These are phyloP conservation scores for Himalopsyche phryganea DNA, from an alignment of 1,140 invertebrate species.

Conservation along the genomic window DNA sequence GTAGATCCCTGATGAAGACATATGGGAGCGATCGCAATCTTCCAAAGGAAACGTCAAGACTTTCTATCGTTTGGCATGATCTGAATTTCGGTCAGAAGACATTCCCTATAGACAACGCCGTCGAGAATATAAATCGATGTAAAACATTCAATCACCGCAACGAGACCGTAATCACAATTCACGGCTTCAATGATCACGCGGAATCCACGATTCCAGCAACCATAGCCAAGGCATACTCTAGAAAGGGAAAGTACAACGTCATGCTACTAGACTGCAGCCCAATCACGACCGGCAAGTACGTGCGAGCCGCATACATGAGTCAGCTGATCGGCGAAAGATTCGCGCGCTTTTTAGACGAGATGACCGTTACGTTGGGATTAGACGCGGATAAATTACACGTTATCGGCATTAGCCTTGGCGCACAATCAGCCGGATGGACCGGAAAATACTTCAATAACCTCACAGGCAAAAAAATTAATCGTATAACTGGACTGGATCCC, in stretches of 20 bases:
- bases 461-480: constrained; percentile 41
- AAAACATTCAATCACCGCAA: constrained; percentile 5
- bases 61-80: constrained; percentile 16
- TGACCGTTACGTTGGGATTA: constrained; percentile 50
- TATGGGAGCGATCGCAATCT: constrained; percentile 11
- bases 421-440: constrained; percentile 56
- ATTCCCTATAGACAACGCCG: constrained; percentile 15
- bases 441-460: constrained; percentile 56
- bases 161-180: constrained; percentile 42
- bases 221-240: constrained; percentile 42
- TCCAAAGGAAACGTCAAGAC: constrained; percentile 7
- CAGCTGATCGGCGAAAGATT: constrained; percentile 48
- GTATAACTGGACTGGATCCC: constrained; percentile 56
- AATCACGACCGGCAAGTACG: constrained; percentile 52
- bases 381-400: constrained; percentile 51
- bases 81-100: constrained; percentile 1
- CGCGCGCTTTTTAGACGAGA: constrained; percentile 49
- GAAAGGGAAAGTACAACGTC: constrained; percentile 54
- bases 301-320: constrained; percentile 53
- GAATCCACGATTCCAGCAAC: constrained; percentile 38
- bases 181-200: constrained; percentile 49
- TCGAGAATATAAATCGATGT: constrained; percentile 5
- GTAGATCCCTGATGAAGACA: constrained; percentile 23
- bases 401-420: constrained; percentile 61
- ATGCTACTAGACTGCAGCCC: constrained; percentile 59